Conservation (phyloP, 2,113 vertebrate species). For the Syngnathus scovelli region DNA sequence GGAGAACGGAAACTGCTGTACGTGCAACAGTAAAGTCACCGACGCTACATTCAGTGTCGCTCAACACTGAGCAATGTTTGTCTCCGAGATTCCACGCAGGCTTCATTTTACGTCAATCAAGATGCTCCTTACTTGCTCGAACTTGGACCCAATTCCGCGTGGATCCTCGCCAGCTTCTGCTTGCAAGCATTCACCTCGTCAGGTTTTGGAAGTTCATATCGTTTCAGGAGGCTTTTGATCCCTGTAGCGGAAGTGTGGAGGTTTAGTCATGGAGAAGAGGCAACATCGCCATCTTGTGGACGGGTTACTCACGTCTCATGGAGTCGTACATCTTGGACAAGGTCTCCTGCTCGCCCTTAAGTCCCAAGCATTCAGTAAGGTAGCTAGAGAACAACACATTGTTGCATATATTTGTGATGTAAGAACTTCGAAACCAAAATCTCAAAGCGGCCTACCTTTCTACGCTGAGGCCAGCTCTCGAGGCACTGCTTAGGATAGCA, state of each 20-base stretch:
- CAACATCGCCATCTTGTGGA: conserved; percentile 43
- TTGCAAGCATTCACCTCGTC: conserved; percentile 81
- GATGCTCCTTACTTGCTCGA: conserved; percentile 74
- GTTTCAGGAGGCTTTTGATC: conserved; percentile 86
- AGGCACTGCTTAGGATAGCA: conserved; percentile 83
- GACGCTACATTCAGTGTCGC: neutral
- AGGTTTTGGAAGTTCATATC: conserved; percentile 79
- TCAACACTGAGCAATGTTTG: neutral
- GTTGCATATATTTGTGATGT: neutral
- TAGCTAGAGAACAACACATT: conserved; percentile 71
- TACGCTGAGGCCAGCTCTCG: conserved; percentile 84
- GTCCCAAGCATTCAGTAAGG: conserved; percentile 80
- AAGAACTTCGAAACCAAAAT: neutral
- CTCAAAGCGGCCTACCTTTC: conserved; percentile 74
- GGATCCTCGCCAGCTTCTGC: conserved; percentile 86
- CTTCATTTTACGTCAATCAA: too few relatives aligned
- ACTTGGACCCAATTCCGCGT: conserved; percentile 76
- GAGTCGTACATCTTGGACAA: conserved; percentile 79
- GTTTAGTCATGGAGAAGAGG: neutral
- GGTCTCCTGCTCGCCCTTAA: conserved; percentile 77
- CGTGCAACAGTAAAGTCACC: neutral
- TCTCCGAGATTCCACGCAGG: too few relatives aligned
- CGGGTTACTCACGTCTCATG: conserved; percentile 84
- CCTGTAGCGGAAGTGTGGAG: conserved; percentile 54
- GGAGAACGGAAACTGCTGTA: neutral